Evolutionary conservation across 2,113 vertebrate genomes (phyloP).

Genomic region (Talpa occidentalis): DNA sequence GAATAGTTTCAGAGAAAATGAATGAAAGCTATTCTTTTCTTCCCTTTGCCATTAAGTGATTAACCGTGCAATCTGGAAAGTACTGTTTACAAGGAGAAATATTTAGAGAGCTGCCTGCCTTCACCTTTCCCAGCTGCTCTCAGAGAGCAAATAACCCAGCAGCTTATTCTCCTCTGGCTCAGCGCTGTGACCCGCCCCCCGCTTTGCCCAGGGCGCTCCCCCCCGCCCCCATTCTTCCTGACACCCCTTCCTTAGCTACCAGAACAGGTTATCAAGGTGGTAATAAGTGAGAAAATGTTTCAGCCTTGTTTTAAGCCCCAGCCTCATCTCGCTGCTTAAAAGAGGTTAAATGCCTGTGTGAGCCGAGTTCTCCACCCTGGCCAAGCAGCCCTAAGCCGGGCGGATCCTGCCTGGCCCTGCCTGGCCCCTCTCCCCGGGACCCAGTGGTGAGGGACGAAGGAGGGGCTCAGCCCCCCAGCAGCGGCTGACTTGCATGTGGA

Average conservation of each 20-base stretch:
- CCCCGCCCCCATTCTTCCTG: not conserved
- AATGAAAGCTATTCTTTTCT: conserved; percentile 36
- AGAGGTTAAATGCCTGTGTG: conserved; percentile 74
- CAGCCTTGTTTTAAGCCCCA: conserved; percentile 64
- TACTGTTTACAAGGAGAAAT: conserved; percentile 56
- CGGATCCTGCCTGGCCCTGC: not conserved
- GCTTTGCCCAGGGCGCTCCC: accelerated
- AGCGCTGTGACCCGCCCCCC: not conserved
- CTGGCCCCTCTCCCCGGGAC: not conserved
- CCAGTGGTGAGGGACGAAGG: not conserved
- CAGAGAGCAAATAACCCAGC: not conserved
- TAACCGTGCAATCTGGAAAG: not conserved
- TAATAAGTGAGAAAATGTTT: conserved; percentile 73
- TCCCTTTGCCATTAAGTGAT: conserved; percentile 42
- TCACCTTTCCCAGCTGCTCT: not conserved
- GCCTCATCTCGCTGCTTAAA: conserved; percentile 40
- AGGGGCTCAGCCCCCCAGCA: not conserved
- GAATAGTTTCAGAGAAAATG: conserved; percentile 55
- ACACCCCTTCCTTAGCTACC: conserved; percentile 24
- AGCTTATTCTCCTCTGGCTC: not conserved
- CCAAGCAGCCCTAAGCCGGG: conserved; percentile 41
- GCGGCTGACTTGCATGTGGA: conserved; percentile 43
- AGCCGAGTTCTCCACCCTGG: conserved; percentile 32
- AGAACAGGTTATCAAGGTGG: conserved; percentile 74
- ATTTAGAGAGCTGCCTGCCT: conserved; percentile 47